Evolutionary conservation across 2,113 vertebrate genomes (phyloP), one percentile per base, ranked within the genome.

Genomic region (Edolisoma coerulescens): DNA sequence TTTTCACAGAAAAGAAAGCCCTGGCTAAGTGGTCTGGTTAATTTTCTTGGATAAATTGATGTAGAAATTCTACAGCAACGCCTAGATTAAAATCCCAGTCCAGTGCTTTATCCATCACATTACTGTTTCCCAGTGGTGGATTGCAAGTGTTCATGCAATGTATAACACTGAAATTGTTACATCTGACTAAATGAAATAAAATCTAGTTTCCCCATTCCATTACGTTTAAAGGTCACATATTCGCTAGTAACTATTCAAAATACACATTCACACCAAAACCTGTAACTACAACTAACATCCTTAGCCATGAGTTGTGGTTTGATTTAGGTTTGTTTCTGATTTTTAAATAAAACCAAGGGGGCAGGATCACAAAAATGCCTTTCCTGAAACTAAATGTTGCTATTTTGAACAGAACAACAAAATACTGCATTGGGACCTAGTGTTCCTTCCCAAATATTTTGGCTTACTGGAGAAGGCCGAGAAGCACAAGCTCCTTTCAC

Each of bases 161-260:
- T 15, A 5, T 76, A 77, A 84, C 63, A 59, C 2, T 57, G 67
- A 87, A 91, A 90, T 77, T 78, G 42, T 90, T 90, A 50, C 63
- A 86, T 71, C 47, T 78, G 64, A 37, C 35, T 90, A 88, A 93
- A 92, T 22, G 22, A 94, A 95, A 93, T 54, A 84, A 86, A 94
- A 90, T 63, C 63, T 74, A 44, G 44, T 86, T 96, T 94, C 75
- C 47, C 37, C 20, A 61, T 64, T 84, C 33, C 47, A 44, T 86
- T 94, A 60, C 22, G 44, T 56, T 93, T 95, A 90, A 95, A 95
- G 90, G 76, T 84, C 95, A 94, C 26, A 63, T 90, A 70, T 64
- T 79, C 2, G 0, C 82, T 53, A 47, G 35, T 50, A 78, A 59
- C 49, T 65, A 47, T 74, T 91, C 47, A 74, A 83, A 92, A 83